Conservation (phyloP, 2,888 invertebrate species). For the Dendrolimus pini region DNA sequence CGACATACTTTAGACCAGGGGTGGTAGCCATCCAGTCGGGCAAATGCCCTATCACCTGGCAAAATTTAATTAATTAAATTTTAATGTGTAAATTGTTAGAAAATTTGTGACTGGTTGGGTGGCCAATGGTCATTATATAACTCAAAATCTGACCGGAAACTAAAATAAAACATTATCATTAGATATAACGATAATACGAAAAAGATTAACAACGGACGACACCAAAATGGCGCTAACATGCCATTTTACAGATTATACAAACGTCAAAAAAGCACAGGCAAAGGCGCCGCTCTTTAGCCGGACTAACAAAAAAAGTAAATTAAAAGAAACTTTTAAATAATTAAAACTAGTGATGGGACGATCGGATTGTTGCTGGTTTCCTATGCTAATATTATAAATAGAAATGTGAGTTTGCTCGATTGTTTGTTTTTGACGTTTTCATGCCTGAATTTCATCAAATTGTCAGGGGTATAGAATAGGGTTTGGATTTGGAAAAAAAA, state of each 20-base stretch:
- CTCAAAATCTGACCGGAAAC: slow-evolving; percentile 47
- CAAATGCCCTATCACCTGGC: too few species aligned
- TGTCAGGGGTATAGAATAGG: too few species aligned
- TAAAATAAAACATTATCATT: slow-evolving; percentile 27
- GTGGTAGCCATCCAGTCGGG: too few species aligned
- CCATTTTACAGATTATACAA: slow-evolving; percentile 72
- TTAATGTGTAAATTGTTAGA: too few species aligned
- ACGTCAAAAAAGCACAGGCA: slow-evolving; percentile 48
- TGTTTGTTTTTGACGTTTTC: too few species aligned
- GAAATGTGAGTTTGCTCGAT: too few species aligned
- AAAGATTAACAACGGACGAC: slow-evolving; percentile 32
- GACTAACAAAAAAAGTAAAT: slow-evolving; percentile 54
- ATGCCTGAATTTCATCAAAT: too few species aligned
- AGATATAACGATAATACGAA: slow-evolving; percentile 48
- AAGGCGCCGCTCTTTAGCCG: slow-evolving; percentile 43
- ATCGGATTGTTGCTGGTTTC: too few species aligned
- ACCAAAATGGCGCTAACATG: slow-evolving; percentile 60
- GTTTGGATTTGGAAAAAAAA: too few species aligned
- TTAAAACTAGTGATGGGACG: slow-evolving; percentile 28
- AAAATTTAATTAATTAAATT: too few species aligned
- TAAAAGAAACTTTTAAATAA: slow-evolving; percentile 68
- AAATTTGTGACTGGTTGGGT: slow-evolving; percentile 20
- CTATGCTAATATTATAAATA: too few species aligned
- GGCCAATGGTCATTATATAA: slow-evolving; percentile 22
- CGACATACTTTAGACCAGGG: too few species aligned